Percentiles rank a stretch among this genome's conserved stretches.
Evolutionary conservation across 2,797 vertebrate genomes (phyloP).

Genomic region (Pseudochaenichthys georgianus): DNA sequence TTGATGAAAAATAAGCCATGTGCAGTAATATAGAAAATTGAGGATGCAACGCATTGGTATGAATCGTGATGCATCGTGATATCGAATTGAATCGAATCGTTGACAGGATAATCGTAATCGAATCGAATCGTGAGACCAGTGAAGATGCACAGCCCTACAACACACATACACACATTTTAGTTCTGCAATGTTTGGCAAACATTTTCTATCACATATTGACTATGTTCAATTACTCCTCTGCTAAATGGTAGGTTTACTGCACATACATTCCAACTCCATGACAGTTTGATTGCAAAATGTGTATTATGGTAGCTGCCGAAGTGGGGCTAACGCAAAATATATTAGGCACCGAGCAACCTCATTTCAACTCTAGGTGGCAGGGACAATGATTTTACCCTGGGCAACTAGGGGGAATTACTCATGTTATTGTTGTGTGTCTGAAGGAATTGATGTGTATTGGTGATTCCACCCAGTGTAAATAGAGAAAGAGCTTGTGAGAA

Average conservation of each 20-base stretch:
- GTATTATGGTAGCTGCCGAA: background rate
- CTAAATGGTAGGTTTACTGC: conserved; percentile 1
- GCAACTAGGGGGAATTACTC: background rate
- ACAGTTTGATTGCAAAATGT: conserved; percentile 28
- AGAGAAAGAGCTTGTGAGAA: conserved; percentile 20
- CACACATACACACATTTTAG: conserved; percentile 5
- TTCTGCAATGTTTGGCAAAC: background rate
- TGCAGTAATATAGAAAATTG: no score
- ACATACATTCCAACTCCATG: background rate
- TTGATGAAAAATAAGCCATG: no score
- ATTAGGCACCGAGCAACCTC: conserved; percentile 18
- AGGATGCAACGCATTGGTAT: no score
- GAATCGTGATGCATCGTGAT: no score
- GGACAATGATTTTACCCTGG: conserved; percentile 39
- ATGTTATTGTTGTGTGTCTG: conserved; percentile 54
- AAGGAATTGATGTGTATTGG: conserved; percentile 28
- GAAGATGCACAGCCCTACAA: no score
- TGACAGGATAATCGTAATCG: no score
- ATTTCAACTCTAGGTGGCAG: conserved; percentile 28
- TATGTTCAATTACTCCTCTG: background rate
- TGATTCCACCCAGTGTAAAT: conserved; percentile 73
- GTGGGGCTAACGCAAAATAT: conserved; percentile 31
- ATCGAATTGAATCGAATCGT: no score
- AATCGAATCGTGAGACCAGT: no score
- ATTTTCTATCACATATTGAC: background rate